Conservation (phyloP, 2,797 vertebrate species). For the Balearica regulorum region DNA sequence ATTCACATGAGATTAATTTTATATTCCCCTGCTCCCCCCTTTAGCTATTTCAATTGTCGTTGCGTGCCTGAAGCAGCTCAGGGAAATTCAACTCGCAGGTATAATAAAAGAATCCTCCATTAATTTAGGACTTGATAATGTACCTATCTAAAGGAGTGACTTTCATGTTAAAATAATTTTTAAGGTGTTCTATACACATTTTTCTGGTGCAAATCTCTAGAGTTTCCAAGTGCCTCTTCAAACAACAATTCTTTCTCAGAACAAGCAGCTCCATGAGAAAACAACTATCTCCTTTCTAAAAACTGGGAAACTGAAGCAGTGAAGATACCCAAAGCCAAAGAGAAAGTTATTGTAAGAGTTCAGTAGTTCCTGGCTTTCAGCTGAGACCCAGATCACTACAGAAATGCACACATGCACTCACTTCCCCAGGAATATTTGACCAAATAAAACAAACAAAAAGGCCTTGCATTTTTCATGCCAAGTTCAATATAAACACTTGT, state of each 20-base stretch:
- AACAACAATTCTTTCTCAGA: not conserved
- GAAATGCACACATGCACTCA: slow-evolving; percentile 45
- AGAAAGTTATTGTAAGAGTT: slow-evolving; percentile 24
- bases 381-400: slow-evolving; percentile 15
- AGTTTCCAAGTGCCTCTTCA: not conserved
- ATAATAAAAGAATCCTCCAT: not conserved
- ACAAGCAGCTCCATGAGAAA: not conserved
- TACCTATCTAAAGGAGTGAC: not conserved
- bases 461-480: slow-evolving; percentile 44
- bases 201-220: not conserved
- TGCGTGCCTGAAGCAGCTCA: not conserved
- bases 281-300: not conserved
- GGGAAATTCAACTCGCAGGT: not conserved
- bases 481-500: slow-evolving; percentile 60
- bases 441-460: slow-evolving; percentile 59
- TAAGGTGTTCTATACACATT: not conserved
- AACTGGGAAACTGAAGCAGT: not conserved
- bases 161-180: not conserved
- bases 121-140: slow-evolving; percentile 2
- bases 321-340: not conserved
- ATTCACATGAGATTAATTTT: slow-evolving; percentile 56
- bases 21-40: not conserved
- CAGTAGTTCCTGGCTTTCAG: slow-evolving; percentile 46
- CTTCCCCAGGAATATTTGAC: slow-evolving; percentile 61
- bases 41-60: slow-evolving; percentile 10